Conservation (phyloP, 2,888 invertebrate genomes). For the Octonoba sinensis region DNA sequence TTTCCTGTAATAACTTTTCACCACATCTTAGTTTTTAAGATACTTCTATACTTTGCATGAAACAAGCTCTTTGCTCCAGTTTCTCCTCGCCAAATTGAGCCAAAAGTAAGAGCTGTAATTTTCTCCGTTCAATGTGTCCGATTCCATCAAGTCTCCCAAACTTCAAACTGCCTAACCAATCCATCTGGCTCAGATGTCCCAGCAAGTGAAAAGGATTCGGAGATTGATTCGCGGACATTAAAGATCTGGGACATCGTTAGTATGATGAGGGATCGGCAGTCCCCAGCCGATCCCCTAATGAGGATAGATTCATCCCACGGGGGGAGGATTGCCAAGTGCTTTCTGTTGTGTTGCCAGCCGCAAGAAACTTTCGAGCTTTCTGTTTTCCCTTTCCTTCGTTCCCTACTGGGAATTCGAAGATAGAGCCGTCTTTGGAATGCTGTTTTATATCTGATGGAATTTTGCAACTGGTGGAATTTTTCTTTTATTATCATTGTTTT, state of each 20-base stretch:
- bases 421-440: conserved; percentile 9
- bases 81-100: no score
- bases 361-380: conserved; percentile 41
- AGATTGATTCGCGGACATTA: conserved; percentile 57
- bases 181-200: conserved; percentile 24
- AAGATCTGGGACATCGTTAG: conserved; percentile 57
- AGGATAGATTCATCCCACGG: conserved; percentile 49
- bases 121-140: no score
- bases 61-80: no score
- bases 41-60: no score
- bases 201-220: conserved; percentile 18
- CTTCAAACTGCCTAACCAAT: not conserved
- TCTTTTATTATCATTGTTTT: no score
- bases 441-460: not conserved
- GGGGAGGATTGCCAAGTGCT: conserved; percentile 52
- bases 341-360: conserved; percentile 57
- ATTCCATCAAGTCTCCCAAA: no score
- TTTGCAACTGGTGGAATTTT: conserved; percentile 35
- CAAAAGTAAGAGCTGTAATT: no score
- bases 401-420: conserved; percentile 34
- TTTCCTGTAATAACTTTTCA: no score
- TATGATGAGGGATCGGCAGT: conserved; percentile 56
- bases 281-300: conserved; percentile 43
- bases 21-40: no score
- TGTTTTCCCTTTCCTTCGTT: conserved; percentile 1